These are phyloP conservation scores for Odontophorus gujanensis DNA, from an alignment of 2,113 vertebrate genomes.

Conservation along the genomic window DNA sequence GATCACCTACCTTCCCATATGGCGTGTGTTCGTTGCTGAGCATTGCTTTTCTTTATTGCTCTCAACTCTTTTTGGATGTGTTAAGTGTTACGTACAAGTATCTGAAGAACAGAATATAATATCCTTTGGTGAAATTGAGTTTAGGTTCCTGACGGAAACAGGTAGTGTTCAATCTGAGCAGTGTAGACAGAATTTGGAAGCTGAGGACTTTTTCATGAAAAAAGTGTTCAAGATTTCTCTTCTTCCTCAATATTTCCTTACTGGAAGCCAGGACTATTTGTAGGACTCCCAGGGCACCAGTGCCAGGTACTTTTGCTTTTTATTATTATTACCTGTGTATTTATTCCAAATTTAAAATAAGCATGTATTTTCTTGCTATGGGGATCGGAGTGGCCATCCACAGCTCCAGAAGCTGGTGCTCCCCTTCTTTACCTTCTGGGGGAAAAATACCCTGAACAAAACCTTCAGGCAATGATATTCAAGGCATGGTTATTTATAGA, in stretches of 20 bases:
- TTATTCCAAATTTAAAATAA: neutral
- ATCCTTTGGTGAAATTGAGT: neutral
- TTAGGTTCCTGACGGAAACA: neutral
- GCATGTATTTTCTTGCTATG: neutral
- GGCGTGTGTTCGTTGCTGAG: neutral
- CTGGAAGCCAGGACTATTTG: neutral
- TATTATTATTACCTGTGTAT: neutral
- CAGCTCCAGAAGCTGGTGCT: no score
- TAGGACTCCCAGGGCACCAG: neutral
- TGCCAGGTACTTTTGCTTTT: neutral
- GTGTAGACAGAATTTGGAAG: neutral
- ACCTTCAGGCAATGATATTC: neutral
- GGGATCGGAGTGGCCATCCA: neutral
- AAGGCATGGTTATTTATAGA: neutral
- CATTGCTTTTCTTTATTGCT: neutral
- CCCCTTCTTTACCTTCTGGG: neutral
- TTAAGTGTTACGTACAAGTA: neutral
- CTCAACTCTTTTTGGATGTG: neutral
- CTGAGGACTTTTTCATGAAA: neutral
- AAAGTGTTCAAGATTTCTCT: neutral
- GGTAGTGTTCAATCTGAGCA: neutral
- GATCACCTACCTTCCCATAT: neutral
- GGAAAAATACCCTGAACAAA: neutral
- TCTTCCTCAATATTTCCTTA: neutral
- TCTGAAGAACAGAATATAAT: neutral